phyloP scores from a whole-genome alignment of 1,140 invertebrate genomes.

The roundworm (Caenorhabditis elegans) region WBcel235 BX284606.5:7201001-7201500 shows the following conservation, averaged over 20 bases:
- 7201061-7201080: too few species aligned
- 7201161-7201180: neutral
- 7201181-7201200: constrained; percentile 41
- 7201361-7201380: neutral
- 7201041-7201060: too few species aligned
- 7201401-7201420: constrained; percentile 70
- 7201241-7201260: neutral
- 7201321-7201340: constrained; percentile 82
- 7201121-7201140: neutral
- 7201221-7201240: constrained; percentile 51
- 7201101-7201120: constrained; percentile 54
- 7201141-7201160: neutral
- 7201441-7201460: constrained; percentile 80
- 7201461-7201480: constrained; percentile 83
- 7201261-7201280: neutral
- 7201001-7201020: neutral
- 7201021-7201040: constrained; percentile 8
- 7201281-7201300: neutral
- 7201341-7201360: constrained; percentile 78
- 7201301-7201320: constrained; percentile 80
- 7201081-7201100: constrained; percentile 45
- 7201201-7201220: constrained; percentile 16
- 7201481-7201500: constrained; percentile 77
- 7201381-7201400: neutral
- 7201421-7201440: constrained; percentile 95